phyloP scores from a whole-genome alignment of 2,797 vertebrate genomes.

The Diplodus sargus region DNA sequence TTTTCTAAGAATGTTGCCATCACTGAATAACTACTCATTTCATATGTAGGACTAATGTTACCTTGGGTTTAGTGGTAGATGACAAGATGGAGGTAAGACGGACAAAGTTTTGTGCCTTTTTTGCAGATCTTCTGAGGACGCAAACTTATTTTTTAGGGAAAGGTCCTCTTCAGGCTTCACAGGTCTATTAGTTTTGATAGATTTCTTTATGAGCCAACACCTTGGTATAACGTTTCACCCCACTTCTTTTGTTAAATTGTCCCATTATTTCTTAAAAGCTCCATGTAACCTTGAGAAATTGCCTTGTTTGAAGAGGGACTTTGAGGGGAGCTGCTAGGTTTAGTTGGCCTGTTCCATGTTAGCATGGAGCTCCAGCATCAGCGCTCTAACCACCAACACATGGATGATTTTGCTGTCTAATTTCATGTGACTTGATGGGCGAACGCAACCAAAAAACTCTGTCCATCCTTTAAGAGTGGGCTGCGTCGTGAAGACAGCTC shows the following conservation, averaged over 20 bases:
- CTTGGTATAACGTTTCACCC: background rate
- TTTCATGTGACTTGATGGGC: background rate
- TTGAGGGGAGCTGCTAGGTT: background rate
- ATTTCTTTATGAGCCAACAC: background rate
- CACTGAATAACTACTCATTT: background rate
- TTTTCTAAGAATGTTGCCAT: background rate
- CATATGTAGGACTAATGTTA: background rate
- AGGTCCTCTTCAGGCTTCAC: background rate
- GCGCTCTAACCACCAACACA: slow-evolving; percentile 17
- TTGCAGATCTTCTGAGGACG: background rate
- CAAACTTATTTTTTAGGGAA: background rate
- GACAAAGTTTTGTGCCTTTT: background rate
- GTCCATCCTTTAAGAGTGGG: slow-evolving; percentile 20
- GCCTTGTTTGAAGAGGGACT: background rate
- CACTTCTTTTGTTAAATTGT: no score
- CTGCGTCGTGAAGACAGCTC: slow-evolving; percentile 17
- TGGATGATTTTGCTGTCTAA: slow-evolving; percentile 37
- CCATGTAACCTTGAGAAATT: background rate
- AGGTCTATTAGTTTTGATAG: background rate
- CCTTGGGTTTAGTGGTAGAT: background rate
- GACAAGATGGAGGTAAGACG: background rate
- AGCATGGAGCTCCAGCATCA: slow-evolving; percentile 36
- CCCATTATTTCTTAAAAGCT: background rate
- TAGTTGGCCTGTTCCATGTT: background rate
- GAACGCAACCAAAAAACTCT: slow-evolving; percentile 17